Conservation (phyloP, 2,113 vertebrate species). For the Mungos mungo region DNA sequence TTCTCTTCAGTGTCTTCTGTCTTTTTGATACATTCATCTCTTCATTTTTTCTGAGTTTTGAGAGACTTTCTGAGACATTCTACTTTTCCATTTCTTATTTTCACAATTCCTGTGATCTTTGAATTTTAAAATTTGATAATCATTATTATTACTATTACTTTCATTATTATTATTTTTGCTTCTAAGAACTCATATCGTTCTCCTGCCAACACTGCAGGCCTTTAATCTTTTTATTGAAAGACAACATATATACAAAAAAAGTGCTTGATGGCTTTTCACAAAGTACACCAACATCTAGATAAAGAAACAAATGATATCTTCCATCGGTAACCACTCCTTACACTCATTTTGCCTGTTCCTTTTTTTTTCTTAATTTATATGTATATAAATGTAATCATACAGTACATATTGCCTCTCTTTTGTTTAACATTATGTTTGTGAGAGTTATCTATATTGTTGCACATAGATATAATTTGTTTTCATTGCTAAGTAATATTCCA, state of each 20-base stretch:
- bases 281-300: background rate
- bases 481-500: background rate
- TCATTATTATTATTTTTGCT: background rate
- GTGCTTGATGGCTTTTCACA: background rate
- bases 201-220: background rate
- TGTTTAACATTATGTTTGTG: background rate
- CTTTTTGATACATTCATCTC: background rate
- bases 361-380: background rate
- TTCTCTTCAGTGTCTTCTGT: background rate
- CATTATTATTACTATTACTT: background rate
- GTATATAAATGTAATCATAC: background rate
- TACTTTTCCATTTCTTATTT: background rate
- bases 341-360: background rate
- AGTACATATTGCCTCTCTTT: background rate
- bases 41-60: slow-evolving; percentile 27
- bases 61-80: background rate
- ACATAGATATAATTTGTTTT: background rate
- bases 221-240: background rate
- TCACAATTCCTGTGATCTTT: background rate
- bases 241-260: background rate
- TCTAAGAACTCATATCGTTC: background rate
- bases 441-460: background rate
- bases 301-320: background rate
- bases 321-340: background rate
- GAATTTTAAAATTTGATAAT: background rate